These are phyloP conservation scores for Chondrosia reniformis DNA, from an alignment of 37 sponge, comb jelly and placozoan genomes.

Conservation along the genomic window DNA sequence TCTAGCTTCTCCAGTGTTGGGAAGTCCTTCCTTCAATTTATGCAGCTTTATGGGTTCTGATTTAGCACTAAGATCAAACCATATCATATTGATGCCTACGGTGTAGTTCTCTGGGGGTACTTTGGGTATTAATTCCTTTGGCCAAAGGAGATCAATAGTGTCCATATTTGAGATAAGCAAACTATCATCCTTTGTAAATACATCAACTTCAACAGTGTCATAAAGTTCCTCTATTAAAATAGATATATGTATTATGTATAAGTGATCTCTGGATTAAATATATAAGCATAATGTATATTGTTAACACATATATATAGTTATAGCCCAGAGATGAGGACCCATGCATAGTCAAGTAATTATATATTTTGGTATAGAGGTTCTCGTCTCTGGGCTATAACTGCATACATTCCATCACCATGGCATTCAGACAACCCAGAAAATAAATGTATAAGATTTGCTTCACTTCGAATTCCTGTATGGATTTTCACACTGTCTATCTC, in stretches of 20 bases:
- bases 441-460: too few species aligned
- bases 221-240: neutral
- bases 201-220: conserved; percentile 17
- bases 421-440: too few species aligned
- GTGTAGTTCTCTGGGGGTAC: neutral
- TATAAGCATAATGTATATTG: too few species aligned
- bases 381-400: too few species aligned
- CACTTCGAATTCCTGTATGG: too few species aligned
- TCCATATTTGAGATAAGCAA: neutral
- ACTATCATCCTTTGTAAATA: neutral
- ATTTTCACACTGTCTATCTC: too few species aligned
- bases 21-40: neutral
- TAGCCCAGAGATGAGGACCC: too few species aligned
- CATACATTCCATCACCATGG: too few species aligned
- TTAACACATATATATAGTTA: too few species aligned
- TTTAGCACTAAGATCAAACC: neutral
- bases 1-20: neutral
- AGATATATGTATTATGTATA: neutral
- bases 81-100: conserved; percentile 36
- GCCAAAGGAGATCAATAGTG: neutral
- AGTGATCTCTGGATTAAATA: too few species aligned
- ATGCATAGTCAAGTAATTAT: too few species aligned
- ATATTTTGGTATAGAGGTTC: too few species aligned
- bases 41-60: neutral
- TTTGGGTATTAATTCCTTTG: conserved; percentile 2